Evolutionary conservation across 2,888 invertebrate genomes (phyloP), one percentile per base, ranked within the genome.

Genomic region (Lepidonotus clava): DNA sequence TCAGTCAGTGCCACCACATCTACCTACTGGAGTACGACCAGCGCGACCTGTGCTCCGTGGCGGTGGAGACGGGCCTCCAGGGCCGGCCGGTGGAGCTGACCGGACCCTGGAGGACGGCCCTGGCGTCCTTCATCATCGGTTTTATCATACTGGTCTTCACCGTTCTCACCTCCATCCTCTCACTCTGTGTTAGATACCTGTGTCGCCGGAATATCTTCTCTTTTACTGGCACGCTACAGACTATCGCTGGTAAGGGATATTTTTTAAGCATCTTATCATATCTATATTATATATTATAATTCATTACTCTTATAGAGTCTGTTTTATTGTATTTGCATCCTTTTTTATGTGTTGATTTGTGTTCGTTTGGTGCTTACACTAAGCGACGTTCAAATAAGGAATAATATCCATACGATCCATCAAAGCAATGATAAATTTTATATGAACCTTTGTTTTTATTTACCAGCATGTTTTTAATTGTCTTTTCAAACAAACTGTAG

Each of bases 161-260:
- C 0, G 96, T 97, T 18, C 92, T 96, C n/a, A 95, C 96, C 0
- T 96, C 97, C 0, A 94, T 97, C 1, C 92, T 97, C 88, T 96
- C 97, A 28, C 97, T 96, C 91, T 97, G 97, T 91, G 95, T 97
- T 6, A 97, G 97, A 92, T 96, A 97, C 51, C 95, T 97, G 36
- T 97, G 96, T 89, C 96, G 96, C 91, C 97, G 98, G 93, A 97
- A 97, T 92, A 97, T 97, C 86, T 97, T 97, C 92, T 97, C 97
- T 0, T 93, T 98, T 61, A 96, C 97, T 0, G 98, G 97, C 6
- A 96, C 97, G 24, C 96, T 96, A 0, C 98, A 98, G 94, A 96
- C 97, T 34, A 95, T 97, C 76, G 96, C 97, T 92, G 97, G 97
- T 97, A 95, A 94, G 92, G 84, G 14, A 4, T 34, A 5, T 34